Base-by-base conservation (phyloP, 2,797 vertebrate species). In the Nannoperca australis region DNA sequence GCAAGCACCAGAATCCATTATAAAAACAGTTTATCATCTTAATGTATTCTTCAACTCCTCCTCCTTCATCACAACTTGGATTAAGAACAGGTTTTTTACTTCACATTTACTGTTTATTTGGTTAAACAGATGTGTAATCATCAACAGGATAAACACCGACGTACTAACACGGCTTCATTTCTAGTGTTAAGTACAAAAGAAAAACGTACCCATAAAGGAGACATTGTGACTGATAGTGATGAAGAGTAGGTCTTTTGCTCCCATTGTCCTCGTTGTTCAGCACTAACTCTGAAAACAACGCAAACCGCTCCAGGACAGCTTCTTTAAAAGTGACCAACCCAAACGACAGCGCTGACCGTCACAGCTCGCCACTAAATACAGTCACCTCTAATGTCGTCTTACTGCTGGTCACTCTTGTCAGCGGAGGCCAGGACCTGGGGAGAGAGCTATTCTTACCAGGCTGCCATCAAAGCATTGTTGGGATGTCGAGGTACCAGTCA, bases 361-460 rank as follows among this genome's bases (percentile, higher is more conserved):
- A 0, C 51, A 12, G 79, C 59, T 20, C 3, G 15, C 15, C 18
- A 32, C 64, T 58, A 55, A 82, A 56, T 1, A 15, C 70, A 40
- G 82, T 79, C 63, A 47, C 76, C 65, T 80, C 80, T 18, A 3
- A 24, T 11, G 60, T 53, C 13, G 47, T 1, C 62, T 73, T 83
- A 85, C 93, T 83, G 95, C 94, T 95, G 95, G 60, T 92, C 88
- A 4, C 51, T 85, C 58, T 18, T 7, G 89, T 91, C 92, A 88
- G 90, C 87, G 72, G 92, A 85, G 83, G 84, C 70, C 90, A 72
- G 86, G 86, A 93, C 90, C 89, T 81, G 85, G 70, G 86, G 85
- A 84, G 83, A 70, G 84, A 72, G 76, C 96, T 97, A 97, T 97
- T 97, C 96, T 97, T 97, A 96, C 94, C 90, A n/a, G 92, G 91